Conservation (phyloP, 2,888 invertebrate species). For the Capitulum mitella region DNA sequence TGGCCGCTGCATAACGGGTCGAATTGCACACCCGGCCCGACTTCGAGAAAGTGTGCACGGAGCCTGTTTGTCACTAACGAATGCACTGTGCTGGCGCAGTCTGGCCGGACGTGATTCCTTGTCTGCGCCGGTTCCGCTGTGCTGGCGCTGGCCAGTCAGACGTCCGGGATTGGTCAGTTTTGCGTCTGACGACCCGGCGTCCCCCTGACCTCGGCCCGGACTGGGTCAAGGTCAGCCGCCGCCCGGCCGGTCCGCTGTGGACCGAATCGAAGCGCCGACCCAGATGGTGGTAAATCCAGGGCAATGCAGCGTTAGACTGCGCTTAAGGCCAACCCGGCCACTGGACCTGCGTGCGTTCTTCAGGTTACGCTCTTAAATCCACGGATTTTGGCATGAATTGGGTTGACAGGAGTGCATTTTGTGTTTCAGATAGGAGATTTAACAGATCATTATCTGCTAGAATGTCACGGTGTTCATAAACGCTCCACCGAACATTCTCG, state of each 20-base stretch:
- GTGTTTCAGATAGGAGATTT: conserved; percentile 19
- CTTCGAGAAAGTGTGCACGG: too few relatives aligned
- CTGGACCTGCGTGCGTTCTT: background rate
- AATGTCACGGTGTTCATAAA: conserved; percentile 2
- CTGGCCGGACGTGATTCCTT: background rate
- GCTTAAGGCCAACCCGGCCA: background rate
- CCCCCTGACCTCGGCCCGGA: background rate
- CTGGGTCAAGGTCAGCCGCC: background rate
- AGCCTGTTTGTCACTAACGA: background rate
- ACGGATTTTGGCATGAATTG: background rate
- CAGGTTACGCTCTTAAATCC: background rate
- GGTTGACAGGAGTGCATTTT: background rate
- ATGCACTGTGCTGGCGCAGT: background rate
- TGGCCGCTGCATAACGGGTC: too few relatives aligned
- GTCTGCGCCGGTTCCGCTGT: background rate
- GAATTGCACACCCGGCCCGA: too few relatives aligned
- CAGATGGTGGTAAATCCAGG: background rate
- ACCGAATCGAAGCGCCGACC: background rate
- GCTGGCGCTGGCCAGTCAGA: background rate
- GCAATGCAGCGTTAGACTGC: background rate
- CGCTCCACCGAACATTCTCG: conserved; percentile 3
- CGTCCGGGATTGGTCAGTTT: background rate
- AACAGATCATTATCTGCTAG: conserved; percentile 12
- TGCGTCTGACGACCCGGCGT: too few relatives aligned
- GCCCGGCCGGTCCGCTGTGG: background rate